phyloP scores from a whole-genome alignment of 92 coral and sea anemone genomes.

The Porites divaricata region DNA sequence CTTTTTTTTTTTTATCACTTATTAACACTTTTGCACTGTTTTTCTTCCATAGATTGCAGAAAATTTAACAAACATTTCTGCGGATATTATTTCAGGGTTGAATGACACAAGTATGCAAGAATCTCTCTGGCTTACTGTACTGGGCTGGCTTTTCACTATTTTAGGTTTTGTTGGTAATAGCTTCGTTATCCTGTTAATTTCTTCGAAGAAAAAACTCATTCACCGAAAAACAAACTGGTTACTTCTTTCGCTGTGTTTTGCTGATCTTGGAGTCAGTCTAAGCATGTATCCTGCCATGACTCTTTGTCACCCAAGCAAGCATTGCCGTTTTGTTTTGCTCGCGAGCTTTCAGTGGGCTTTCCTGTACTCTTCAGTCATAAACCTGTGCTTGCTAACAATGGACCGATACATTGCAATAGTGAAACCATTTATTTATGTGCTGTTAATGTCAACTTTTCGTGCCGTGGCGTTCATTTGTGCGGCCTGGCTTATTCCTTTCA shows the following conservation, averaged over 20 bases:
- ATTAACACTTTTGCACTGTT: no score
- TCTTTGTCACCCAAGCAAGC: background rate
- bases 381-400: constrained; percentile 14
- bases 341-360: constrained; percentile 28
- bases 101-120: no score
- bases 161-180: constrained; percentile 30
- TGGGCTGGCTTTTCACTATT: constrained; percentile 21
- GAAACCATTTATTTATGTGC: constrained; percentile 13
- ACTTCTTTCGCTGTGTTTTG: constrained; percentile 30
- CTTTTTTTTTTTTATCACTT: no score
- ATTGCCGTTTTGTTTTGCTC: background rate
- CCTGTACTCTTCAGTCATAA: constrained; percentile 18
- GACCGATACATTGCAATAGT: constrained; percentile 40
- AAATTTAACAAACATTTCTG: no score
- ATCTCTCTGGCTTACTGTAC: background rate
- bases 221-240: constrained; percentile 18
- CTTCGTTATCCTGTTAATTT: constrained; percentile 26
- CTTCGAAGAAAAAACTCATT: constrained; percentile 5
- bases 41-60: no score
- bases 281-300: constrained; percentile 1
- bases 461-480: background rate
- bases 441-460: background rate
- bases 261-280: constrained; percentile 34
- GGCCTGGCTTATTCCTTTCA: constrained; percentile 32
- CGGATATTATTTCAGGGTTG: no score